Evolutionary conservation across 2,888 invertebrate genomes (phyloP), one percentile per base, ranked within the genome.

Genomic region (Apotomis betuletana): DNA sequence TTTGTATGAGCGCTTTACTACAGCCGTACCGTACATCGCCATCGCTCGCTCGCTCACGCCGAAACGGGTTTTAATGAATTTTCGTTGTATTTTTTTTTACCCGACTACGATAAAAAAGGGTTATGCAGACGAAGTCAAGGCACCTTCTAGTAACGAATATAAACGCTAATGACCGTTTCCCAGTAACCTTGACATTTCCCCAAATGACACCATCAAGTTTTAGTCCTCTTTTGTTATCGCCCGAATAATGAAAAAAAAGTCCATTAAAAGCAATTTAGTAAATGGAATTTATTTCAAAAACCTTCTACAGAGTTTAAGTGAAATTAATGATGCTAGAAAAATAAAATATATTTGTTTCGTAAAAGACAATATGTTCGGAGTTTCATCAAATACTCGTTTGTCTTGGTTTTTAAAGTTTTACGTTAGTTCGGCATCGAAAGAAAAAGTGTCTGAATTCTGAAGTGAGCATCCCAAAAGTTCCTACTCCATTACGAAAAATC

Each of bases 331-430:
- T 6, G 27, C n/a, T 57, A 46, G 54, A 65, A 46, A 65, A 46
- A 65, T 55, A 46, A 65, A 46, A 65, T 55, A 55, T n/a, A 49
- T 49, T 64, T 55, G 55, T 46, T 65, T 36, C 44, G n/a, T 58
- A 58, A 55, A 44, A 8, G 55, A 65, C 41, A 46, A 55, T 65
- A 15, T 57, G 65, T 54, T 54, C 54, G 27, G 46, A 55, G 46
- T 36, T 46, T 27, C 65, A 65, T 65, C 36, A 65, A 55, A 65
- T 46, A n/a, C 65, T 57, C 65, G 9, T 65, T 65, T 57, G 65
- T 65, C 65, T 65, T 46, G 5, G 64, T 55, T 44, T 55, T 64
- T 55, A 27, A n/a, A 3, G 64, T 55, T 55, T 54, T 55, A n/a
- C 55, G 55, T 55, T 65, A 65, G 64, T 46, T 65, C 27, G 64